phyloP scores from a whole-genome alignment of 2,888 invertebrate genomes.

The Gandaritis pyraliata region DNA sequence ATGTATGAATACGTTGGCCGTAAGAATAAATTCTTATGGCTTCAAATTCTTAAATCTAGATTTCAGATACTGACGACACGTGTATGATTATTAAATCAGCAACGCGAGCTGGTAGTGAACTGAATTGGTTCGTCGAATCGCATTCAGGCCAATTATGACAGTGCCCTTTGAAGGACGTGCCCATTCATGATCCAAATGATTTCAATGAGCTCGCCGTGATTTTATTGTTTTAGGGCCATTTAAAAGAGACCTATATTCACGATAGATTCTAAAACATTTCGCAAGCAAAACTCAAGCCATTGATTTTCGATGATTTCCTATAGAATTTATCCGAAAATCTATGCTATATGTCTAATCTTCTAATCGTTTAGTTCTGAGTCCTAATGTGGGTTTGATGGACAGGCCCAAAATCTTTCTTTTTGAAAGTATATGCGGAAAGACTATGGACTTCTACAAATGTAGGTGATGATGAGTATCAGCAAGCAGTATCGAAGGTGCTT shows the following conservation, averaged over 20 bases:
- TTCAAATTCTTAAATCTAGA: conserved; percentile 9
- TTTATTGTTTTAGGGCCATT: neutral
- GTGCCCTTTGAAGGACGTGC: conserved; percentile 74
- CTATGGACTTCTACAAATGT: too few relatives aligned
- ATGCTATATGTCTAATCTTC: too few relatives aligned
- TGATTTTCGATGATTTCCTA: too few relatives aligned
- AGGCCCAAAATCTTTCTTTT: too few relatives aligned
- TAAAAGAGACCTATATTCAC: too few relatives aligned
- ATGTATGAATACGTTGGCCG: too few relatives aligned
- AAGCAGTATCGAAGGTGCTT: neutral
- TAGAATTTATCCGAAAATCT: too few relatives aligned
- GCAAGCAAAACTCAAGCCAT: too few relatives aligned
- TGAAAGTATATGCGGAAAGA: too few relatives aligned
- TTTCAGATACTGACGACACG: conserved; percentile 34
- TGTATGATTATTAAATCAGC: conserved; percentile 56
- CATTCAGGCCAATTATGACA: conserved; percentile 65
- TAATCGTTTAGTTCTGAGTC: too few relatives aligned
- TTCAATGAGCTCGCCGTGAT: conserved; percentile 61
- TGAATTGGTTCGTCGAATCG: conserved; percentile 71
- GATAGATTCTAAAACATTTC: too few relatives aligned
- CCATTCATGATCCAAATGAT: conserved; percentile 41
- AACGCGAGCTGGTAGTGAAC: conserved; percentile 54
- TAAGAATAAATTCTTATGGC: neutral
- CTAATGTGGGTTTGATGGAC: too few relatives aligned
- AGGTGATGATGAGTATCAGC: neutral